Conservation (phyloP, 2,797 vertebrate genomes). For the Sus cebifrons region DNA sequence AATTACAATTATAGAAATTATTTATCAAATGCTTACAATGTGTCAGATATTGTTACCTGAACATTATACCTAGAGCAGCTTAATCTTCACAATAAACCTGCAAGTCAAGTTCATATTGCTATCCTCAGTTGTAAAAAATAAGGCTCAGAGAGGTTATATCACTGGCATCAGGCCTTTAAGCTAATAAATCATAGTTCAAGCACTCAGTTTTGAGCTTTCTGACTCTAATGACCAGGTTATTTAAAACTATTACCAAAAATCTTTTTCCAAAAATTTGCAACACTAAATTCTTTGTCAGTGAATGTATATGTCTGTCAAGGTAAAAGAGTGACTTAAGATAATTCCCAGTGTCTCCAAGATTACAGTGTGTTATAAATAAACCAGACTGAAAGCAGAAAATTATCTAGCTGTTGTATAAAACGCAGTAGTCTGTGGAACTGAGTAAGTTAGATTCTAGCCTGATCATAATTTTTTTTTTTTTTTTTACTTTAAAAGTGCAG, state of each 20-base stretch:
- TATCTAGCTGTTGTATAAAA: background rate
- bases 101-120: background rate
- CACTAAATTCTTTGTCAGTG: slow-evolving; percentile 49
- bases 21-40: slow-evolving; percentile 35
- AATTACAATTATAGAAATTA: slow-evolving; percentile 53
- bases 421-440: background rate
- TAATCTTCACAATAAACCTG: slow-evolving; percentile 22
- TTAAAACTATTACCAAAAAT: slow-evolving; percentile 51
- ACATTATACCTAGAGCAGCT: slow-evolving; percentile 9
- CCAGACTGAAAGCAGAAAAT: background rate
- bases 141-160: background rate
- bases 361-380: slow-evolving; percentile 31
- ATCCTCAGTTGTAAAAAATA: slow-evolving; percentile 38
- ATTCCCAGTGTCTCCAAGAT: background rate
- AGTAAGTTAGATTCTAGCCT: background rate
- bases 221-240: background rate
- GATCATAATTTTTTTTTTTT: background rate
- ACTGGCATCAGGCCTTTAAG: background rate
- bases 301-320: slow-evolving; percentile 6
- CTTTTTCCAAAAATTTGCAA: slow-evolving; percentile 6
- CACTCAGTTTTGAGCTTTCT: background rate
- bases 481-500: background rate
- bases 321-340: background rate
- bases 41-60: slow-evolving; percentile 3
- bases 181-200: background rate